Evolutionary conservation across 2,888 invertebrate species (phyloP).

Genomic region (Argynnis bischoffii): DNA sequence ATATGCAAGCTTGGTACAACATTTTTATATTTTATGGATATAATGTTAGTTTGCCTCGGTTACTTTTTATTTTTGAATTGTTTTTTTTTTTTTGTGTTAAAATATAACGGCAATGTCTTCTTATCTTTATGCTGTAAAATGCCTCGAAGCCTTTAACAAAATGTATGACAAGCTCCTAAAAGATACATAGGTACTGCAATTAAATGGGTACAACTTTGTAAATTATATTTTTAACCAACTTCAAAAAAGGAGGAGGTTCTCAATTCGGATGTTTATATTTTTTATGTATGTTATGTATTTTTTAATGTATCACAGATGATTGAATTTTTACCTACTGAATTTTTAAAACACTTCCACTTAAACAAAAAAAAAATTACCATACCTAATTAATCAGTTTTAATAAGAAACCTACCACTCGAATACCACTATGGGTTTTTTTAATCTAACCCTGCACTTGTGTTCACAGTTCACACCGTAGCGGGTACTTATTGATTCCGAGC

Average conservation of each 20-base stretch:
- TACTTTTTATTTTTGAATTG: no score
- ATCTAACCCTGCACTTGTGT: background rate
- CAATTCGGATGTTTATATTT: no score
- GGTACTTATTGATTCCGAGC: constrained; percentile 9
- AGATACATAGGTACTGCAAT: constrained; percentile 26
- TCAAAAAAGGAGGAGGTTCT: no score
- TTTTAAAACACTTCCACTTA: no score
- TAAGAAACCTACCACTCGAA: background rate
- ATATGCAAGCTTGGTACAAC: background rate
- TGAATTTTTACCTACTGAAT: no score
- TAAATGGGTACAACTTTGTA: constrained; percentile 32
- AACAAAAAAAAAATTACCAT: no score
- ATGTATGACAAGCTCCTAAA: constrained; percentile 33
- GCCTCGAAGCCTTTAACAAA: constrained; percentile 20
- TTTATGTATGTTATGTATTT: no score
- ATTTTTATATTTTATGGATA: background rate
- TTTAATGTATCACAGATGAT: no score
- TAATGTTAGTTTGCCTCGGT: background rate
- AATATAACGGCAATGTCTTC: no score
- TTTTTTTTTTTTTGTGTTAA: no score
- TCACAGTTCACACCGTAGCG: constrained; percentile 1
- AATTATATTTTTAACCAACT: no score
- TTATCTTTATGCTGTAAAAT: background rate
- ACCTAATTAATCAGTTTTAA: no score
- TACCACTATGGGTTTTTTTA: background rate